These are phyloP conservation scores for Timema cristinae DNA, from an alignment of 2,888 invertebrate genomes.

Conservation along the genomic window DNA sequence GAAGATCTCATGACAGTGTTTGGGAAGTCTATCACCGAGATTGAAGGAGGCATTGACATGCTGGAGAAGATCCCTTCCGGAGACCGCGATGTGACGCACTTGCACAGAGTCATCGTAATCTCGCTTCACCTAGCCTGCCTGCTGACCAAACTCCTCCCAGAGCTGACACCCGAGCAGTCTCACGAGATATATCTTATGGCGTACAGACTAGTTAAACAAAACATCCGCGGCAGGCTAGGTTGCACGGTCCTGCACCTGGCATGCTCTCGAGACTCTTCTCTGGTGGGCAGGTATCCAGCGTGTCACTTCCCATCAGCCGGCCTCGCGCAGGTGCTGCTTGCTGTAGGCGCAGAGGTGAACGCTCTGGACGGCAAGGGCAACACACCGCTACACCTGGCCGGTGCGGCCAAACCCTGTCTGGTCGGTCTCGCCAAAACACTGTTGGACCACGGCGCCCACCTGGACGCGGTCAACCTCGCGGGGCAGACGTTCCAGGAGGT, in stretches of 20 bases:
- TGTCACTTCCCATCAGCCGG: conserved; percentile 66
- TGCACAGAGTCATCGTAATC: conserved; percentile 81
- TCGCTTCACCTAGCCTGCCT: conserved; percentile 79
- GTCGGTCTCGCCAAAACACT: conserved; percentile 67
- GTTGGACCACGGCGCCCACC: conserved; percentile 76
- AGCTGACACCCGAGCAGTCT: conserved; percentile 37
- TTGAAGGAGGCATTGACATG: conserved; percentile 39
- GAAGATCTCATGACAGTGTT: conserved; percentile 80
- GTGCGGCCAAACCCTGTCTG: conserved; percentile 59
- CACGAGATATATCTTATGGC: conserved; percentile 53
- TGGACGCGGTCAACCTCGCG: conserved; percentile 74
- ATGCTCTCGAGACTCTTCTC: conserved; percentile 70
- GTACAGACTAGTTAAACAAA: conserved; percentile 70
- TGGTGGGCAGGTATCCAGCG: conserved; percentile 61
- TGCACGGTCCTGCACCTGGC: conserved; percentile 77
- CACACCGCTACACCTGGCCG: conserved; percentile 82
- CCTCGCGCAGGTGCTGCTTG: conserved; percentile 68
- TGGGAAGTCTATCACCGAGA: conserved; percentile 64
- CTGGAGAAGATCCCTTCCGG: conserved; percentile 41
- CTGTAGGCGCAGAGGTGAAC: conserved; percentile 78
- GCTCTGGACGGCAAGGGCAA: conserved; percentile 78
- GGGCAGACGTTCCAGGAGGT: conserved; percentile 72
- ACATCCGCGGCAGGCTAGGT: conserved; percentile 53
- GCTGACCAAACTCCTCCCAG: conserved; percentile 55
- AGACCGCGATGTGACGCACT: conserved; percentile 69